Percentiles rank a stretch among this genome's conserved stretches.
Evolutionary conservation across 2,113 vertebrate genomes (phyloP).

Genomic region (Phycodurus eques): DNA sequence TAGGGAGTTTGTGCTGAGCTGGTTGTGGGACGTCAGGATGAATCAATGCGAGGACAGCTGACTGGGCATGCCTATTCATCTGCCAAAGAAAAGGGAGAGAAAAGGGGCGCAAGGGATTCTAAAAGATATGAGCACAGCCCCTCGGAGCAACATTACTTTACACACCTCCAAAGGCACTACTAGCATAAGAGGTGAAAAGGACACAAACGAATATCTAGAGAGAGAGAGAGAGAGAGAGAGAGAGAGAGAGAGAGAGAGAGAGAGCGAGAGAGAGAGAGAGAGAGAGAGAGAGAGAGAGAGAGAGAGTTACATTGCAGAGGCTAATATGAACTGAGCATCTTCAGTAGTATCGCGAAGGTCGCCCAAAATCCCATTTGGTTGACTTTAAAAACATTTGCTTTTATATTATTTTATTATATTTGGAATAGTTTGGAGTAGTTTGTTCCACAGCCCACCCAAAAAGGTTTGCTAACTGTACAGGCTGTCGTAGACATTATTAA

Average conservation of each 20-base stretch:
- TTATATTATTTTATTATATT: no score
- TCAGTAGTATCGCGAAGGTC: background rate
- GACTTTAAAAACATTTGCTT: no score
- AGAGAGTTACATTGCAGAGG: background rate
- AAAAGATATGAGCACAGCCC: constrained; percentile 66
- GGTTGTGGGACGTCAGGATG: constrained; percentile 75
- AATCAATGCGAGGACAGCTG: constrained; percentile 79
- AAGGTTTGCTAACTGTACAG: no score
- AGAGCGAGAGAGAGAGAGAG: background rate
- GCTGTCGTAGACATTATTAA: no score
- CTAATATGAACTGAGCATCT: background rate
- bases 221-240: background rate
- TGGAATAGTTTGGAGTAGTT: no score
- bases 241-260: background rate
- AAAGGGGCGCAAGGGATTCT: constrained; percentile 60
- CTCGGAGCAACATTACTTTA: constrained; percentile 66
- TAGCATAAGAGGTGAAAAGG: constrained; percentile 28
- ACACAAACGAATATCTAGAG: background rate
- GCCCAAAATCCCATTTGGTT: no score
- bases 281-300: background rate
- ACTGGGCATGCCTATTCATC: constrained; percentile 79
- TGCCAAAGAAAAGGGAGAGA: constrained; percentile 75
- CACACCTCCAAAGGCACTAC: constrained; percentile 32
- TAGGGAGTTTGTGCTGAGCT: constrained; percentile 81
- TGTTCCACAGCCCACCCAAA: no score